Evolutionary conservation across 2,797 vertebrate species (phyloP), one percentile per base, ranked within the genome.

Genomic region (Cryptoblepharus egeriae): DNA sequence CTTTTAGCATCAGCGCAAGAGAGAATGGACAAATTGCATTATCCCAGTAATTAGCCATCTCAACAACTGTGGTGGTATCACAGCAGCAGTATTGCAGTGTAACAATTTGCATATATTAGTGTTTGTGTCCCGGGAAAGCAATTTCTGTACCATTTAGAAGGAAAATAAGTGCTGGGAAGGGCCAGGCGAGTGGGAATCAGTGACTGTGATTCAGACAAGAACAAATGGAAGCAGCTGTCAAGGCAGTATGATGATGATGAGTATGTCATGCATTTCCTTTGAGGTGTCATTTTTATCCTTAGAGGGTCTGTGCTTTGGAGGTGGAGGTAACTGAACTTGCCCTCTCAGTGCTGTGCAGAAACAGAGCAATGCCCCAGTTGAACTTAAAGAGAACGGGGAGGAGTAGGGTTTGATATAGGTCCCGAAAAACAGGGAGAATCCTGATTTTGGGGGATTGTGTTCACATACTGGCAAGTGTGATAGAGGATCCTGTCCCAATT

Each of bases 81-180:
- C 0, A 0, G 75, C 42, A 87, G 67, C 84, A 72, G 42, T 88
- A 87, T 86, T 85, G 83, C 86, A 82, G 63, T 86, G 69, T 83
- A 89, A 88, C 85, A 88, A 92, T 93, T 91, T 92, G 87, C 90
- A 92, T 91, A 81, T 57, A 93, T 91, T 89, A 90, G 60, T 88
- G 90, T 88, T 87, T 68, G 18, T 61, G 30, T 92, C 85, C 74
- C 81, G 82, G 63, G 80, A 89, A 90, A 86, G 84, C 73, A 85
- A 86, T 90, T 90, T 87, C 79, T 85, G 39, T 72, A 75, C 35
- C 74, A 80, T 91, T 78, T 91, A 80, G 80, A 57, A 83, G 30
- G 85, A 84, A 89, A 92, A 78, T 73, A 82, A 83, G 49, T 58
- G 30, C 30, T 8, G 72, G 73, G 26, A 69, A 78, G 60, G 71